Evolutionary conservation across 2,888 invertebrate species (phyloP).

Genomic region (Aspidiotus destructor): DNA sequence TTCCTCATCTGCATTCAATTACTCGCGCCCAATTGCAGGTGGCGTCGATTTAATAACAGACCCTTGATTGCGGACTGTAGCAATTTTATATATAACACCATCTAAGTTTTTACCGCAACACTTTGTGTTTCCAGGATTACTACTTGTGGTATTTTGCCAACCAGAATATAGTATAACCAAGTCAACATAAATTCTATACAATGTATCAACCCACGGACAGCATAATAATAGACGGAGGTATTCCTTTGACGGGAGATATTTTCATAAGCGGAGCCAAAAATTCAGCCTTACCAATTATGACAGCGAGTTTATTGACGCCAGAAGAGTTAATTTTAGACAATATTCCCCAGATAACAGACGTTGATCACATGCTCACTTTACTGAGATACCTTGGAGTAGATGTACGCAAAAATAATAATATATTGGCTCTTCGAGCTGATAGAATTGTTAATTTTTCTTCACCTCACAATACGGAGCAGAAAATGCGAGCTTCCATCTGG

Average conservation of each 20-base stretch:
- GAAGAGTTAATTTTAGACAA: constrained; percentile 6
- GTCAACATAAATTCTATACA: no score
- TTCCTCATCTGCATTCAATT: no score
- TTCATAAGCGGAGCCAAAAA: constrained; percentile 20
- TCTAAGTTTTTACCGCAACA: no score
- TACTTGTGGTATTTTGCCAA: no score
- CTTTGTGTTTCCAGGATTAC: no score
- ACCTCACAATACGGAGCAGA: not conserved
- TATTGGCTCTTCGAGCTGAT: not conserved
- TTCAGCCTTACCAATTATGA: constrained; percentile 9
- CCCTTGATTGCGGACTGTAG: no score
- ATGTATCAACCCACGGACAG: not conserved
- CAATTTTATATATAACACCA: no score
- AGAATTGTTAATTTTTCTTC: not conserved
- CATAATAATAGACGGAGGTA: constrained; percentile 12
- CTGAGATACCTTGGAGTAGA: constrained; percentile 7
- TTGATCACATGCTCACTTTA: not conserved
- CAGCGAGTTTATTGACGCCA: constrained; percentile 33
- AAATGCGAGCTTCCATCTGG: constrained; percentile 22
- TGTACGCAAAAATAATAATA: not conserved
- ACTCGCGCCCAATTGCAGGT: no score
- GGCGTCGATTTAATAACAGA: no score
- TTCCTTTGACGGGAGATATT: constrained; percentile 15
- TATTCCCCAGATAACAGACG: constrained; percentile 8
- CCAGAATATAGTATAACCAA: no score